Base-by-base conservation (phyloP, 64 coral and sea anemone genomes). In the Montipora sp. region DNA sequence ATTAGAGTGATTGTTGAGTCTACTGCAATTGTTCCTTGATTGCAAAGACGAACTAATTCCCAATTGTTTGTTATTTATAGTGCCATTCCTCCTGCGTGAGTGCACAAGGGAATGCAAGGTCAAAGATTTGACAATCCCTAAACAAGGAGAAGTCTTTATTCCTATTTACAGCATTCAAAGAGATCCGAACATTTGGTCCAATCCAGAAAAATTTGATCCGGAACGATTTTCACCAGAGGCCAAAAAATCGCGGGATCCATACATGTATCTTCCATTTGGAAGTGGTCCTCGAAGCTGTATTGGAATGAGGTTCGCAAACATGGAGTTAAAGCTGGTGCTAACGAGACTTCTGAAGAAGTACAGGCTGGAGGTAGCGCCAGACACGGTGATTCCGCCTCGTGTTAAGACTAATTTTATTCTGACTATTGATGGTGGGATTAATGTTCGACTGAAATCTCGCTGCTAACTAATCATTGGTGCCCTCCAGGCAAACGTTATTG, bases 291-390 rank as follows among this genome's bases (percentile, higher is more conserved):
- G 79, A 11, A 90, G 82, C 61, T 90, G 89, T 60, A 74, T 90
- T 51, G 89, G 89, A n/a, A 73, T 90, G 89, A 90, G 89, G 22
- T 84, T 92, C 45, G 90, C 90, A 27, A 80, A 83, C 22, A 83
- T 92, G 79, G 79, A 92, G 50, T 49, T 92, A 22, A 92, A 92
- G 53, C 90, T 92, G 1, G 69, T 83, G 13, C 75, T 92, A 46
- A 71, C 83, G n/a, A 57, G 70, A 4, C 27, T 92, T 16, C 43
- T 92, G 47, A 83, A 84, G 80, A 84, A 75, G 74, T 92, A 75
- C 90, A 84, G 3, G 22, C 70, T 92, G 24, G 22, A 73, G 5
- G 69, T 78, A 21, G 20, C 81, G 59, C 13, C 49, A 9, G 82
- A 87, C 7, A 92, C 90, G n/a, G 83, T 80, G 8, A 91, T 91